Conservation (phyloP, 2,113 vertebrate species). For the Geococcyx californianus region DNA sequence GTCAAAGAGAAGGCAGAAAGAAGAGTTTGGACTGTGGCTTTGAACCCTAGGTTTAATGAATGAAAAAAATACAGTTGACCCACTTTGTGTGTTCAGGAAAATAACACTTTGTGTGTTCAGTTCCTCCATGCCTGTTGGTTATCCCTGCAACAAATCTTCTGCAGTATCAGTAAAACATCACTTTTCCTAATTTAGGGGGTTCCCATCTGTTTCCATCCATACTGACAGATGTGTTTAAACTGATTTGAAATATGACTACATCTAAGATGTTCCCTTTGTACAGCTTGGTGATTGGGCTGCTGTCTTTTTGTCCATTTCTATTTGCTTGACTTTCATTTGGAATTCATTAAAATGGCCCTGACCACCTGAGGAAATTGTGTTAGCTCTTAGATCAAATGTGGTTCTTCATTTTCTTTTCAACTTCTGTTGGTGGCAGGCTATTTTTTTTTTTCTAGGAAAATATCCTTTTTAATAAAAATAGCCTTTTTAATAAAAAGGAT, state of each 20-base stretch:
- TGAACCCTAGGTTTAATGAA: not conserved
- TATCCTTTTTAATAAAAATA: too few relatives aligned
- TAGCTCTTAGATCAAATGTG: not conserved
- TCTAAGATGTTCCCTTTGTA: not conserved
- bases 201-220: not conserved
- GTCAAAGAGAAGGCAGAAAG: not conserved
- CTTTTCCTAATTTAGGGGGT: not conserved
- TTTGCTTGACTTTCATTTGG: not conserved
- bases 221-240: not conserved
- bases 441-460: not conserved
- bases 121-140: not conserved
- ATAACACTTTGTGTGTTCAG: not conserved
- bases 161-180: not conserved
- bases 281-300: not conserved
- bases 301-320: not conserved
- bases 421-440: not conserved
- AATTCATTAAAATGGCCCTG: not conserved
- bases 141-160: not conserved
- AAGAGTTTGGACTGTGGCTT: not conserved
- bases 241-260: not conserved
- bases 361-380: not conserved
- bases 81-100: not conserved
- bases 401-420: not conserved
- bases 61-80: not conserved
- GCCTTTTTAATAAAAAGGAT: not conserved